Evolutionary conservation across 2,113 vertebrate genomes (phyloP), one percentile per base, ranked within the genome.

Genomic region (Hippocampus mohnikei): DNA sequence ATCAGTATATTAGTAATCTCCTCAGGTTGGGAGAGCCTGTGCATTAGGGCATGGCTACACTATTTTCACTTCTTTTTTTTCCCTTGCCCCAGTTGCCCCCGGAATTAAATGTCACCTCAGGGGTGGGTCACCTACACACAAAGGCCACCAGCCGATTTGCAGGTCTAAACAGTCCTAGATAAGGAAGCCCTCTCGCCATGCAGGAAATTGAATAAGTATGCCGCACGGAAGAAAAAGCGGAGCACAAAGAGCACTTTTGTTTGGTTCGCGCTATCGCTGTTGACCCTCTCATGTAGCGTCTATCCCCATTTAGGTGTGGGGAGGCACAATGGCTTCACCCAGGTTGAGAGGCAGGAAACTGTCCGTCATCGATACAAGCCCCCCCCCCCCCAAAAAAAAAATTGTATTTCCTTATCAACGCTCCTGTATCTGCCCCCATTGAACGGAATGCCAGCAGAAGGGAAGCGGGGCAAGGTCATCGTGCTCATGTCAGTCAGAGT

Each of bases 71-170:
- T 86, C 87, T 88, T 76, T 83, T 87, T 88, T 82, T 89, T 76
- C 82, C 86, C 87, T 82, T 89, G 84, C 15, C 42, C 42, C 33
- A 37, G 33, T 21, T 82, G 76, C 73, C 81, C 71, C 69, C 71
- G 81, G 88, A 91, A 91, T 85, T 90, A 89, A 91, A 91, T 91
- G 87, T 91, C 88, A 90, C 88, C 78, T 84, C 71, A 60, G 58
- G 82, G 86, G 86, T 75, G 87, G 88, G 88, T 92, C 90, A 91
- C 82, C 87, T 81, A 86, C 88, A 89, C 89, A 92, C 90, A 91
- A 90, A 89, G 89, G 85, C 82, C 88, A 78, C 77, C 81, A 75
- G 85, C 79, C 76, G 85, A 85, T 90, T 89, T 87, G 80, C 88
- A 91, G 89, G 88, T 91, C 88, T 85, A 90, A 90, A 91, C 89